Base-by-base conservation (phyloP, 1,140 invertebrate species). In the Polypedilum vanderplanki region DNA sequence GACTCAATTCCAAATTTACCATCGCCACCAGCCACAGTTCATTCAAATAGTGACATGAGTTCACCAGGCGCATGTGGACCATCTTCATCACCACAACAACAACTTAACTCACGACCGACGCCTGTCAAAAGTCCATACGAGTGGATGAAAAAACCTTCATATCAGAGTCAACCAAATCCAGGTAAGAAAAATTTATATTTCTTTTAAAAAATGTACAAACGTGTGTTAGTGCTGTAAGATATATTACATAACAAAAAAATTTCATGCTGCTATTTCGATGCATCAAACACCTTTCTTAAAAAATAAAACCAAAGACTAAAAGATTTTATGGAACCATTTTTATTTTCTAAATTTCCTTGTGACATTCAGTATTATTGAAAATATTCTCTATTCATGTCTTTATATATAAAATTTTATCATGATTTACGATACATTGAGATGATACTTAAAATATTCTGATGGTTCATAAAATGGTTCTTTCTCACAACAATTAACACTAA, bases 81-180 rank as follows among this genome's bases (percentile, higher is more conserved):
- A n/a, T 77, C 80, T 10, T 78, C 80, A 9, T 81, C 82, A 74
- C 81, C 83, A 18, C 76, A 75, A 12, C 74, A 74, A 18, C 76
- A 75, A 17, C 74, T 74, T 0, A 79, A 79, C 18, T 80, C 80
- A 46, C 83, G 87, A 79, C 91, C 92, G 15, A 85, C 88, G 7
- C 88, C 89, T 1, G 87, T 88, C 15, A 85, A 91, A 15, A 92
- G 90, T 74, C 93, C 93, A 0, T 95, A 89, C 80, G 93, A 94
- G 77, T 96, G 93, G 93, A 95, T 96, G 88, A 94, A 92, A 80
- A 94, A 93, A 81, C 89, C 91, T 0, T 89, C 90, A 9, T 94
- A 94, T 81, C 91, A 93, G 80, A 89, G 84, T 73, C 90, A 93
- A 79, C 90, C 90, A 0, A 92, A 90, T 83, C 91, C 91, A 83